Percentiles rank a stretch among this genome's conserved stretches.
These are phyloP conservation scores for Daphoenositta chrysoptera DNA, from an alignment of 2,113 vertebrate species.

Conservation along the genomic window DNA sequence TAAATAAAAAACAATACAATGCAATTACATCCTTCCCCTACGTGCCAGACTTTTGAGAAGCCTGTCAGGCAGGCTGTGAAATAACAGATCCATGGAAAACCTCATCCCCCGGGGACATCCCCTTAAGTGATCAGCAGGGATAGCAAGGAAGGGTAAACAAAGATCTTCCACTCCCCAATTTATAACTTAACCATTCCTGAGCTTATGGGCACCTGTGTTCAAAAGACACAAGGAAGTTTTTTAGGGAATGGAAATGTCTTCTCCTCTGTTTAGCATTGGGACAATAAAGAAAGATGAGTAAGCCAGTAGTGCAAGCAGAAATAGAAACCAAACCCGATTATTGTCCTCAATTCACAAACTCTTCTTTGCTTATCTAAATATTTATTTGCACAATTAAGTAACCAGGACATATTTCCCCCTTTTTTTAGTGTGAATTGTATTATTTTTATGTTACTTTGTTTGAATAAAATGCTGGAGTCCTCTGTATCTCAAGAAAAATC, in stretches of 20 bases:
- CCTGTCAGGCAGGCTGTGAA: background rate
- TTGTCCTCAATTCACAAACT: background rate
- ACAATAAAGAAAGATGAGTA: background rate
- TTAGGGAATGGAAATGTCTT: background rate
- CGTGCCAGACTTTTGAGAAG: background rate
- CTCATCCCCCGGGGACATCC: background rate
- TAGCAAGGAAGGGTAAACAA: background rate
- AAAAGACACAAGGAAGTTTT: background rate
- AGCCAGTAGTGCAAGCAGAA: background rate
- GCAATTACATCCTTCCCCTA: background rate
- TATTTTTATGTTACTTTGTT: background rate
- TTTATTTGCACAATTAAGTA: background rate
- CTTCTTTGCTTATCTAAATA: background rate
- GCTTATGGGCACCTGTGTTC: background rate
- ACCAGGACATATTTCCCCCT: background rate
- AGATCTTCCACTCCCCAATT: background rate
- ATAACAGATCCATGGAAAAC: background rate
- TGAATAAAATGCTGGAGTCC: background rate
- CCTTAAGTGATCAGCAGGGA: background rate
- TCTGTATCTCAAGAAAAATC: background rate
- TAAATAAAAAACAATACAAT: background rate
- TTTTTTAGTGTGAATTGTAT: background rate
- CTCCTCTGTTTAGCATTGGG: background rate
- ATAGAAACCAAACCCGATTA: background rate
- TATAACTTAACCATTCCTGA: background rate